Evolutionary conservation across 2,113 vertebrate species (phyloP).

Genomic region (Pterophyllum scalare): DNA sequence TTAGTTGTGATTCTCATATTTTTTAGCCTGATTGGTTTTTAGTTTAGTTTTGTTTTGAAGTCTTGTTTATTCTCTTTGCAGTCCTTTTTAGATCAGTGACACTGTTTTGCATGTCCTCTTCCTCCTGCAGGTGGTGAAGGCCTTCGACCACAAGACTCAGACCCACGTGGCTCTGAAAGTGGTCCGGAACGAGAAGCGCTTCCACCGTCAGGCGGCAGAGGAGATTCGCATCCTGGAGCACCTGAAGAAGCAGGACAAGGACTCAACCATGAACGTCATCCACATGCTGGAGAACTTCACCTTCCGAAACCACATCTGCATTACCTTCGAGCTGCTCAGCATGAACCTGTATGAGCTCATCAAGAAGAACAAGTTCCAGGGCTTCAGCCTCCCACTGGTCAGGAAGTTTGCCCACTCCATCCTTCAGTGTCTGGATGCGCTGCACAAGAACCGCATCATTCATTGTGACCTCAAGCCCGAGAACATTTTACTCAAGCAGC

Average conservation of each 20-base stretch:
- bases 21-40: background rate
- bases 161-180: conserved; percentile 96
- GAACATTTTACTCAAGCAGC: conserved; percentile 98
- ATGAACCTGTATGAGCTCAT: conserved; percentile 99
- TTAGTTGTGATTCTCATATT: too few species aligned
- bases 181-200: conserved; percentile 99
- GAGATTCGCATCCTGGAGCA: conserved; percentile 98
- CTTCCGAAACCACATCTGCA: conserved; percentile 99
- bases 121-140: conserved; percentile 88
- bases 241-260: conserved; percentile 96
- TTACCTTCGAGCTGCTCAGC: conserved; percentile 98
- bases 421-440: conserved; percentile 95
- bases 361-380: conserved; percentile 99
- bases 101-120: background rate
- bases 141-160: conserved; percentile 95
- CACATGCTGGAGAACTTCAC: conserved; percentile 99
- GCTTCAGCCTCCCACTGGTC: conserved; percentile 97
- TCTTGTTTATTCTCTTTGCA: background rate
- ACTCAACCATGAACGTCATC: conserved; percentile 97
- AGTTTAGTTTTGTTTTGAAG: background rate
- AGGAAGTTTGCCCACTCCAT: conserved; percentile 99
- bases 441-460: conserved; percentile 98
- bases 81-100: background rate
- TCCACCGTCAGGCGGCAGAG: conserved; percentile 97
- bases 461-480: conserved; percentile 99